Conservation (phyloP, 2,113 vertebrate species). For the Elaphurus davidianus region DNA sequence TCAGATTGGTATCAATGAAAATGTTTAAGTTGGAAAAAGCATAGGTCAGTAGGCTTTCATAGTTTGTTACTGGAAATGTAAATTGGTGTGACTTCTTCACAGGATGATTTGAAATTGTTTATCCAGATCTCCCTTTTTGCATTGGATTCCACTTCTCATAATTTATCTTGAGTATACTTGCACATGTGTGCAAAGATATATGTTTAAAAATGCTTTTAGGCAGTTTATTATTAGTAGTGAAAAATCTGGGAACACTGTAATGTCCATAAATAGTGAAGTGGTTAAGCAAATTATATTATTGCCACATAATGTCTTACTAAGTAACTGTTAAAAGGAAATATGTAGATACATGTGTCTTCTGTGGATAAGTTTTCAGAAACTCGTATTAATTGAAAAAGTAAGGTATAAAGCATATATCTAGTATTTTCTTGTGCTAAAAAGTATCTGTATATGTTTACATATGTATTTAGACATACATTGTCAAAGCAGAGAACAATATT, state of each 20-base stretch:
- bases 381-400: background rate
- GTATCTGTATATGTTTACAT: background rate
- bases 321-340: background rate
- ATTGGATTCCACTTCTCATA: background rate
- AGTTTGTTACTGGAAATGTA: background rate
- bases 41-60: background rate
- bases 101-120: background rate
- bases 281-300: background rate
- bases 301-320: background rate
- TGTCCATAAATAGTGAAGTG: background rate
- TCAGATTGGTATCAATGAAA: background rate
- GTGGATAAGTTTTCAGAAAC: background rate
- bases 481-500: background rate
- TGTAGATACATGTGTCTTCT: background rate
- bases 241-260: background rate
- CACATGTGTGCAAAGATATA: background rate
- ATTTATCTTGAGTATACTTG: background rate
- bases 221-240: background rate
- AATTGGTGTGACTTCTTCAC: conserved; percentile 5
- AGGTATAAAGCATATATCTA: background rate
- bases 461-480: background rate
- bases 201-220: background rate
- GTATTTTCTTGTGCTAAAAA: background rate
- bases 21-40: background rate
- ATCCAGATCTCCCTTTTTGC: background rate